phyloP scores from a whole-genome alignment of 2,888 invertebrate species.

The Sphinx pinastri region DNA sequence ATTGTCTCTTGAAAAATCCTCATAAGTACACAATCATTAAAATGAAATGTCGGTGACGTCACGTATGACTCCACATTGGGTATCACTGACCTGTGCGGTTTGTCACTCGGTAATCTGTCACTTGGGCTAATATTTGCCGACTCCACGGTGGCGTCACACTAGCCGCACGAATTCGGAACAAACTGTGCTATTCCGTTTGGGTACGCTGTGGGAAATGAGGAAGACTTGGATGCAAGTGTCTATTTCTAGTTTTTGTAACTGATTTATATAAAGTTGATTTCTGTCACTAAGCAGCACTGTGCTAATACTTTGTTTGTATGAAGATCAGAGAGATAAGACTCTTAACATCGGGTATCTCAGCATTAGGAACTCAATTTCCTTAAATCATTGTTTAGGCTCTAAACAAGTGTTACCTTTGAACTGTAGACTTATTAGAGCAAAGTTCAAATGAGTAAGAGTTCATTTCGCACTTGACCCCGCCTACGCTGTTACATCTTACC shows the following conservation, averaged over 20 bases:
- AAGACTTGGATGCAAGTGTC: too few species aligned
- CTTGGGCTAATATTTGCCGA: constrained; percentile 43
- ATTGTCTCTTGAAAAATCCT: too few species aligned
- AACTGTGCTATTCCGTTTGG: not conserved
- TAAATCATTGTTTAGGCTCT: too few species aligned
- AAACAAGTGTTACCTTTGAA: too few species aligned
- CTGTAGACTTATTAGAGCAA: not conserved
- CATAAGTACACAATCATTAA: not conserved
- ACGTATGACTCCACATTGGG: constrained; percentile 37
- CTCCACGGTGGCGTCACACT: constrained; percentile 25
- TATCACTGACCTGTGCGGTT: constrained; percentile 41
- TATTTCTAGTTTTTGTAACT: too few species aligned
- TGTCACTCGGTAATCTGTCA: constrained; percentile 42
- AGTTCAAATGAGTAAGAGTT: constrained; percentile 14
- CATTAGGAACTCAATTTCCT: too few species aligned
- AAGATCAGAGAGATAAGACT: too few species aligned
- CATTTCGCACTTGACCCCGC: not conserved
- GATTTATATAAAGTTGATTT: too few species aligned
- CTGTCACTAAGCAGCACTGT: too few species aligned
- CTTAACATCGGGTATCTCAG: too few species aligned
- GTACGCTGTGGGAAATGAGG: too few species aligned
- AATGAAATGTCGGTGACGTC: constrained; percentile 35
- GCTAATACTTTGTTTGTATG: too few species aligned
- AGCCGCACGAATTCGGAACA: constrained; percentile 2
- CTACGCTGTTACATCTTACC: not conserved